Base-by-base conservation (phyloP, 1,140 invertebrate genomes). In the Phenacoccus solenopsis region DNA sequence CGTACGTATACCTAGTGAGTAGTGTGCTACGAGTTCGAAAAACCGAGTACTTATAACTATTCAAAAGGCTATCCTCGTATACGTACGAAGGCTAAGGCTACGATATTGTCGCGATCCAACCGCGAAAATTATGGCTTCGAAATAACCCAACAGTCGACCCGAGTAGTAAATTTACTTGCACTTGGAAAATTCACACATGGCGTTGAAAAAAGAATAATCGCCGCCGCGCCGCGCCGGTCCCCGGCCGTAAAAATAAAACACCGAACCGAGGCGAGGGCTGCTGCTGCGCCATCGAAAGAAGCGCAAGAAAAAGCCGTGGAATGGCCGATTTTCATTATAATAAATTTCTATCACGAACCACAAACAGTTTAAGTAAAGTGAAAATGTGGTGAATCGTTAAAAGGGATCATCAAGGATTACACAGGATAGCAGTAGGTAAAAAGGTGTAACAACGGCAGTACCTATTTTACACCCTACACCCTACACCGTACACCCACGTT, bases 301-400 rank as follows among this genome's bases (percentile, higher is more conserved):
- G 38, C 16, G 38, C 13, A 49, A 49, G 38, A 49, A 49, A 49
- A 49, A 49, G 38, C 5, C n/a, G n/a, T 49, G 38, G 5, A 49
- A 49, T 49, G 38, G 38, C 38, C 59, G 21, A 10, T 64, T 64
- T 64, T 64, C 59, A 64, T 64, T 64, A 64, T 49, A 49, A 64
- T 64, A 64, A 64, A 64, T 64, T 64, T 64, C 59, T 24, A 59
- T 24, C 59, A 22, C 13, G 22, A 27, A 64, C 59, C 59, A 27
- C 59, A 64, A 64, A 64, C 59, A 64, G 59, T 64, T 64, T 25
- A 64, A 64, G 59, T 64, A 27, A 25, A 64, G 25, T 64, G 59
- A 24, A 64, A 64, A 64, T 64, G 59, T 64, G 59, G 59, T 22
- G 59, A 64, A 64, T 64, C 59, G 59, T 64, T 64, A 64, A 64